phyloP scores from a whole-genome alignment of 2,888 invertebrate genomes.

The Rhingia rostrata region DNA sequence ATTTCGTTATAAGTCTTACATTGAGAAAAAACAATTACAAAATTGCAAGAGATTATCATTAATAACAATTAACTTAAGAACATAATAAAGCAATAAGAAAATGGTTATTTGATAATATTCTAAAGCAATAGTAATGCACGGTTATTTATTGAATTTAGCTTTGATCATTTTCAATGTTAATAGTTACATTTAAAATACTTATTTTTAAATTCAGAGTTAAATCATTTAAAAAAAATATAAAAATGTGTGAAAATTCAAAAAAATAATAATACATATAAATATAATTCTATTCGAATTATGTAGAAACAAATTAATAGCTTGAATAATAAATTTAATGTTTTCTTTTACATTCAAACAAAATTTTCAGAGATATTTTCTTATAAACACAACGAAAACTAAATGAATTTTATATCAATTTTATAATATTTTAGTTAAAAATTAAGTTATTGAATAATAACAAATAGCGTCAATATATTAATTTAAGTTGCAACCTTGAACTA shows the following conservation, averaged over 20 bases:
- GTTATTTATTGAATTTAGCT: conserved; percentile 1
- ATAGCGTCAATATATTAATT: no score
- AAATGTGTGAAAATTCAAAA: no score
- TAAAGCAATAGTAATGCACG: background rate
- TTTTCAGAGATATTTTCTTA: conserved; percentile 2
- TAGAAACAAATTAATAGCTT: background rate
- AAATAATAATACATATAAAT: no score
- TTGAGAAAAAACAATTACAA: background rate
- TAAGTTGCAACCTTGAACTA: no score
- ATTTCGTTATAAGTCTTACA: background rate
- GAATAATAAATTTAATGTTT: conserved; percentile 2
- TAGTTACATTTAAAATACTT: no score
- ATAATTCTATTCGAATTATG: no score
- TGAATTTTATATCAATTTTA: background rate
- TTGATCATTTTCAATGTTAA: no score
- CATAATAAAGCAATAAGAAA: background rate
- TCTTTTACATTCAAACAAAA: conserved; percentile 3
- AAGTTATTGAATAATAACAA: no score
- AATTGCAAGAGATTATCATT: no score
- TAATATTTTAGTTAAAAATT: conserved; percentile 11
- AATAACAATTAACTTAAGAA: background rate
- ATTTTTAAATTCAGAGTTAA: no score
- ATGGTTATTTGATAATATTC: conserved; percentile 4
- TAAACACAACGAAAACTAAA: conserved; percentile 12
- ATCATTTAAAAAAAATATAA: no score